Percentiles rank a stretch among this genome's conserved stretches.
Evolutionary conservation across 2,797 vertebrate genomes (phyloP).

Genomic region (Paguma larvata): DNA sequence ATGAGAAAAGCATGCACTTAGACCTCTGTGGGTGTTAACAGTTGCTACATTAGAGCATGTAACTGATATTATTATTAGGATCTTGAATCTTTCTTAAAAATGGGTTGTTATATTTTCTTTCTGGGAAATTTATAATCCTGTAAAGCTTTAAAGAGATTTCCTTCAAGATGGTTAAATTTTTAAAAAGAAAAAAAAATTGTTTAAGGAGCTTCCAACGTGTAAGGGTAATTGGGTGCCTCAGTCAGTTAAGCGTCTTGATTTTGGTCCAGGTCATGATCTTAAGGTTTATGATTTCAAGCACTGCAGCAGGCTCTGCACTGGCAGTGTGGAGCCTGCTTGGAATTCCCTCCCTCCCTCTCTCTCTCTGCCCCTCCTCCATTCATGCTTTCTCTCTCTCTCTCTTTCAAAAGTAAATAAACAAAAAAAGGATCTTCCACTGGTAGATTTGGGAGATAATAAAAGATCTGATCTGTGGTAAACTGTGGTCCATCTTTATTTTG

Average conservation of each 20-base stretch:
- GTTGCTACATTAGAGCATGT: neutral
- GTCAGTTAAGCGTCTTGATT: too few species aligned
- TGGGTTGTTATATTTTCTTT: constrained; percentile 13
- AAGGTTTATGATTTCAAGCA: too few species aligned
- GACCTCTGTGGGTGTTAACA: neutral
- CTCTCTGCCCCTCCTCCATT: too few species aligned
- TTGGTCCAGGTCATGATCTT: too few species aligned
- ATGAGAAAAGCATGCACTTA: neutral
- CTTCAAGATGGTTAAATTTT: neutral
- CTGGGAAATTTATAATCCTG: neutral
- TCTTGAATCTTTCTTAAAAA: neutral
- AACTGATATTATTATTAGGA: neutral
- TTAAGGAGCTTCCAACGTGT: neutral
- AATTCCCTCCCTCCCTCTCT: too few species aligned
- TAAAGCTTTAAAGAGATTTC: neutral
- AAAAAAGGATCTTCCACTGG: too few species aligned
- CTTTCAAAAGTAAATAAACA: too few species aligned
- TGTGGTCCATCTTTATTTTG: neutral
- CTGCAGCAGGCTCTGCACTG: too few species aligned
- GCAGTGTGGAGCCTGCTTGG: too few species aligned
- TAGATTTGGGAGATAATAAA: neutral
- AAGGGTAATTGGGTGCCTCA: too few species aligned
- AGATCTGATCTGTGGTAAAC: neutral
- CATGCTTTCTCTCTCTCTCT: too few species aligned
- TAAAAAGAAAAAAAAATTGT: neutral